Conservation (phyloP, 2,888 invertebrate genomes). For the Apamea anceps region DNA sequence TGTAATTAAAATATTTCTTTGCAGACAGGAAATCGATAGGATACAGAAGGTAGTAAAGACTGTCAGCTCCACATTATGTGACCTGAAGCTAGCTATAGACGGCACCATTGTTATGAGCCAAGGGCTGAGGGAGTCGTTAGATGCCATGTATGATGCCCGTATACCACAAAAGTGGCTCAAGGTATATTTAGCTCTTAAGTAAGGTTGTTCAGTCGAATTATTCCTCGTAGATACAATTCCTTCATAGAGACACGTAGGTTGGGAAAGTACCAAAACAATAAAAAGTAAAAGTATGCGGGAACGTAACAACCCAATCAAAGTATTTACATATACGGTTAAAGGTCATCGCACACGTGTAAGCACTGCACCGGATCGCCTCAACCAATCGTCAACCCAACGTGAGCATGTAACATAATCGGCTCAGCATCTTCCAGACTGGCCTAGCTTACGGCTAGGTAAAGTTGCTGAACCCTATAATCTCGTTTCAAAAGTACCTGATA, state of each 20-base stretch:
- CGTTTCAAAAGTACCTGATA: neutral
- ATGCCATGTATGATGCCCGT: conserved; percentile 99
- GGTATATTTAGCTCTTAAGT: conserved; percentile 81
- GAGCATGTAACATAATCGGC: neutral
- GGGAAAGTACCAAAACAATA: neutral
- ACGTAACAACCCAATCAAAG: neutral
- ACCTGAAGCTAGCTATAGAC: conserved; percentile 98
- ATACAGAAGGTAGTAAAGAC: conserved; percentile 96
- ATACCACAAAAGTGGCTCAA: conserved; percentile 98
- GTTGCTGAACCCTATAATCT: too few relatives aligned
- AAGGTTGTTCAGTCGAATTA: neutral
- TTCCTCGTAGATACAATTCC: neutral
- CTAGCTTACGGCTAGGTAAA: neutral
- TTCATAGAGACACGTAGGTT: neutral
- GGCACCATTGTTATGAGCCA: conserved; percentile 99
- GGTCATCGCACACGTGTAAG: neutral
- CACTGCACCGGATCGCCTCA: neutral
- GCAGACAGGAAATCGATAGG: conserved; percentile 94
- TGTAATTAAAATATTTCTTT: conserved; percentile 49
- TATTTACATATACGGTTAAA: neutral
- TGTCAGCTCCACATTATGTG: conserved; percentile 95
- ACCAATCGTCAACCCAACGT: neutral
- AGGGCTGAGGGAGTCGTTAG: conserved; percentile 95
- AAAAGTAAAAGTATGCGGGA: neutral
- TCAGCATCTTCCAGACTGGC: neutral